A percentile compares a stretch with the other conserved stretches of the same genome.
Conservation (phyloP, 2,888 invertebrate genomes). For the Carterocephalus palaemon region DNA sequence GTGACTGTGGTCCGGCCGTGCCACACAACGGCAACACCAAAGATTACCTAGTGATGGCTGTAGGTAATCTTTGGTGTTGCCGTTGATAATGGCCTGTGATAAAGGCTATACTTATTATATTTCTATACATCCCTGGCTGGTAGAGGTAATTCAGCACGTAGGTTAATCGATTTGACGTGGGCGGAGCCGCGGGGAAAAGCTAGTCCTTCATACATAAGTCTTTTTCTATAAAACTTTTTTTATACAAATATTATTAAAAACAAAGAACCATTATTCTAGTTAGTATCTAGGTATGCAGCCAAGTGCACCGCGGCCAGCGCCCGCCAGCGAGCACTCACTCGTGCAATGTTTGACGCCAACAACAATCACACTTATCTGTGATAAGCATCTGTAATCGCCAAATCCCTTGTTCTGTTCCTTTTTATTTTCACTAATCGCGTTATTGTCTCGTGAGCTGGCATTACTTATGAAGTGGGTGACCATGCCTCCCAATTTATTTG, state of each 20-base stretch:
- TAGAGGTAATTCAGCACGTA: too few species aligned
- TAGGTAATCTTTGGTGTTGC: too few species aligned
- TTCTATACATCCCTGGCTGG: too few species aligned
- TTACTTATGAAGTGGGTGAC: constrained; percentile 29
- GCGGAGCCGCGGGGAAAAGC: too few species aligned
- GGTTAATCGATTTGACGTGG: too few species aligned
- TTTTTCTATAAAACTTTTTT: background rate
- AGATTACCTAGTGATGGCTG: too few species aligned
- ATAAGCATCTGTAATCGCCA: constrained; percentile 38
- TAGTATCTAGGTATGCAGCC: background rate
- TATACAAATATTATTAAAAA: too few species aligned
- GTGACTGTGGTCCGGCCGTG: too few species aligned
- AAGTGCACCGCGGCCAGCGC: background rate
- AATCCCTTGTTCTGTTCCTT: constrained; percentile 47
- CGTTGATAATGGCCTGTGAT: too few species aligned
- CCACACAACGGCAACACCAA: too few species aligned
- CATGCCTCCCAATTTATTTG: background rate
- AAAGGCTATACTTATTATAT: too few species aligned
- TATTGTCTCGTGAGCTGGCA: constrained; percentile 56
- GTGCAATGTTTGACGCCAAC: constrained; percentile 21
- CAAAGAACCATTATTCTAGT: background rate
- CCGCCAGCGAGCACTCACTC: constrained; percentile 4
- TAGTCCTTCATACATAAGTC: too few species aligned
- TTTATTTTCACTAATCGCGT: constrained; percentile 64
- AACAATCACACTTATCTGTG: constrained; percentile 26